Percentiles rank a stretch among this genome's conserved stretches.
Evolutionary conservation across 2,888 invertebrate species (phyloP).

Genomic region (Watsonalla cultraria): DNA sequence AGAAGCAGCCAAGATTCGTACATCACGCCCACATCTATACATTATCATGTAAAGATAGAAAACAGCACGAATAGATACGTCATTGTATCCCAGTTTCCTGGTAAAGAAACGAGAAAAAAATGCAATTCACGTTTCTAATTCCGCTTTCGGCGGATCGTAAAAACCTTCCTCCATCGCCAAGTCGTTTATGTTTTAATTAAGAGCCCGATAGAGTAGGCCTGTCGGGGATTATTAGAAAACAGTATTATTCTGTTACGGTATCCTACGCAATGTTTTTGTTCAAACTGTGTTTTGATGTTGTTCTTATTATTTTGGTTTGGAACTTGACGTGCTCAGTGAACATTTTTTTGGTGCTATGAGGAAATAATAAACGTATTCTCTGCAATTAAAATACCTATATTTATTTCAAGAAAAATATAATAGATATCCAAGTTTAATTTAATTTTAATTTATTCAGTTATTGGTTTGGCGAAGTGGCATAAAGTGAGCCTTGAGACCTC

Average conservation of each 20-base stretch:
- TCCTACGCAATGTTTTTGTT: conserved; percentile 31
- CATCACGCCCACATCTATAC: not conserved
- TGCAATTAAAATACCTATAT: too few relatives aligned
- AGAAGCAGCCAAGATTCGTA: not conserved
- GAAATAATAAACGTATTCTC: too few relatives aligned
- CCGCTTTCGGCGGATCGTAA: conserved; percentile 20
- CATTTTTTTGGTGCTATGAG: too few relatives aligned
- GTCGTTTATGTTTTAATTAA: conserved; percentile 67
- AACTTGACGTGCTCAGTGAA: not conserved
- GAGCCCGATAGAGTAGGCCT: conserved; percentile 39
- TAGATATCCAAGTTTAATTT: too few relatives aligned
- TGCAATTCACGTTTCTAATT: conserved; percentile 35
- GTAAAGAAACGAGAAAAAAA: conserved; percentile 22
- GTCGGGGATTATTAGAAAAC: conserved; percentile 51
- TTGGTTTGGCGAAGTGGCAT: too few relatives aligned
- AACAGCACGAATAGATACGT: not conserved
- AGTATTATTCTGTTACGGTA: conserved; percentile 28
- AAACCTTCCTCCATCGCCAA: conserved; percentile 40
- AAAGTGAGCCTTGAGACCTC: too few relatives aligned
- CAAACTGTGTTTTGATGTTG: conserved; percentile 4
- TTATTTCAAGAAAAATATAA: too few relatives aligned
- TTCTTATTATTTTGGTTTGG: not conserved
- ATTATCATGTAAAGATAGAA: not conserved
- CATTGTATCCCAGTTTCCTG: not conserved
- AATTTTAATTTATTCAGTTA: too few relatives aligned